Evolutionary conservation across 2,888 invertebrate species (phyloP).

Genomic region (Diaphora mendica): DNA sequence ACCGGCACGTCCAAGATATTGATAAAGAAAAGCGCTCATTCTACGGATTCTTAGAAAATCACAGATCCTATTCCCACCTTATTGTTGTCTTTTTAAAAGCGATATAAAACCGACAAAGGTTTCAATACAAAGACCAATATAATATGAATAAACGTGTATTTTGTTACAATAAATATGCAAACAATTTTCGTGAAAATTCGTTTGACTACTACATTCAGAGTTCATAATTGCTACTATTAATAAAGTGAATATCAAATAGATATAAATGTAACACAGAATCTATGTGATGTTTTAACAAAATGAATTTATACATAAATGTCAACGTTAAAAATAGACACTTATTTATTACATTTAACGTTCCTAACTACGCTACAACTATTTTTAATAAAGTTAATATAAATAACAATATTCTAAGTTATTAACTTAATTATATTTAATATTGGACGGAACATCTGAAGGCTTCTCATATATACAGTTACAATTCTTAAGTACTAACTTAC

Average conservation of each 20-base stretch:
- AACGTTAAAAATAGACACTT: background rate
- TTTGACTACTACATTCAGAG: background rate
- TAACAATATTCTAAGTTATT: slow-evolving; percentile 16
- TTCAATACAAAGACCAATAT: background rate
- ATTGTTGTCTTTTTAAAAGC: background rate
- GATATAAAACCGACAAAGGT: background rate
- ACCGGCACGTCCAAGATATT: background rate
- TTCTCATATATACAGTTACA: slow-evolving; percentile 59
- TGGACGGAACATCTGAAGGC: slow-evolving; percentile 80
- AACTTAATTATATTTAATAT: slow-evolving; percentile 47
- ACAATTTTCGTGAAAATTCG: background rate
- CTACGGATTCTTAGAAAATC: background rate
- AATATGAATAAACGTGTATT: slow-evolving; percentile 1
- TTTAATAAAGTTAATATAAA: background rate
- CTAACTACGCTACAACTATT: background rate
- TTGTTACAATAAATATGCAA: slow-evolving; percentile 3
- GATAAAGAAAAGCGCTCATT: background rate
- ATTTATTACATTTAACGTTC: background rate
- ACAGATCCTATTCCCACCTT: background rate
- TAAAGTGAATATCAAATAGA: slow-evolving; percentile 11
- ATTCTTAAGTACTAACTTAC: slow-evolving; percentile 16
- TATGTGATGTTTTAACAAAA: slow-evolving; percentile 12
- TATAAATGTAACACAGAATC: slow-evolving; percentile 10
- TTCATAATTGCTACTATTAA: background rate
- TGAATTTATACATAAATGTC: slow-evolving; percentile 15